Conservation (phyloP, 2,888 invertebrate genomes). For the Synanthedon andrenaeformis region DNA sequence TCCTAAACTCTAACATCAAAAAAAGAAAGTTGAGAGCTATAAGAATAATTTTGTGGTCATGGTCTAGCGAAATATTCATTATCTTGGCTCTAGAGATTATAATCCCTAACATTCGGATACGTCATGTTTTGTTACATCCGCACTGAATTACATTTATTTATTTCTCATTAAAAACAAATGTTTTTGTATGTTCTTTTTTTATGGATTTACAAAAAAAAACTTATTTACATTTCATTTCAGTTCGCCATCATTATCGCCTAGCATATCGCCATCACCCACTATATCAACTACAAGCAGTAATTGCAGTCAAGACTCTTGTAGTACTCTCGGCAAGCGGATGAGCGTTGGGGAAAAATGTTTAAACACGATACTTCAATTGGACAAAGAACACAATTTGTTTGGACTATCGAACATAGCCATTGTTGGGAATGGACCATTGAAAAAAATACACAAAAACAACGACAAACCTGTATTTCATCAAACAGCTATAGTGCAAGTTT, state of each 20-base stretch:
- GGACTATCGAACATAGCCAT: constrained; percentile 52
- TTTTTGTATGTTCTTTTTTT: too few relatives aligned
- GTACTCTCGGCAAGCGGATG: constrained; percentile 12
- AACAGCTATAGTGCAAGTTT: constrained; percentile 54
- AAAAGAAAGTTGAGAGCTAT: too few relatives aligned
- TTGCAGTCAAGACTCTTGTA: constrained; percentile 30
- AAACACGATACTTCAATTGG: constrained; percentile 50
- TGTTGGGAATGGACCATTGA: constrained; percentile 29
- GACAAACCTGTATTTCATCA: constrained; percentile 48
- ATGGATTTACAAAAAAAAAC: too few relatives aligned
- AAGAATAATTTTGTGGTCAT: too few relatives aligned
- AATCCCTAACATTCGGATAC: too few relatives aligned
- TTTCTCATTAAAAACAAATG: too few relatives aligned
- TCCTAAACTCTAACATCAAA: too few relatives aligned
- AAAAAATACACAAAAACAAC: constrained; percentile 33
- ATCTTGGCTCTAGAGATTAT: too few relatives aligned
- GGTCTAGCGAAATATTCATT: too few relatives aligned
- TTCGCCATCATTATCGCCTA: constrained; percentile 33
- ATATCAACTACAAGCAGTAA: constrained; percentile 27
- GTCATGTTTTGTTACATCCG: too few relatives aligned
- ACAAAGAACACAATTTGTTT: constrained; percentile 58
- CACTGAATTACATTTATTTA: too few relatives aligned
- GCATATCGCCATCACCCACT: constrained; percentile 19
- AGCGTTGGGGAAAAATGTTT: constrained; percentile 39
- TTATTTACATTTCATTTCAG: constrained; percentile 22